Base-by-base conservation (phyloP, 2,113 vertebrate genomes). In the Cyanoliseus patagonus region DNA sequence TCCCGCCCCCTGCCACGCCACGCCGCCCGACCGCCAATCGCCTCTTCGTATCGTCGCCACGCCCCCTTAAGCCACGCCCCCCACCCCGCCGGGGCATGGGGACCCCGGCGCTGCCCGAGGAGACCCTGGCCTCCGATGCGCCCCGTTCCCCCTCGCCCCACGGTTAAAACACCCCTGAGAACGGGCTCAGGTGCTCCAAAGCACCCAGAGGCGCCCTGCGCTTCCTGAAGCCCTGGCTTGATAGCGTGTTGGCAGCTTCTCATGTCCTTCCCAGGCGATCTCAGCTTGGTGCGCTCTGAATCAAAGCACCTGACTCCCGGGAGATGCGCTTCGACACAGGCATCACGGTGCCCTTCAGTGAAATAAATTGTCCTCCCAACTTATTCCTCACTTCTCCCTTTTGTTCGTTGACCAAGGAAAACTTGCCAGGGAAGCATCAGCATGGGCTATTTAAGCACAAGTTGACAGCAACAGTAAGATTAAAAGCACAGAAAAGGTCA, bases 1-100 rank as follows among this genome's bases (percentile, higher is more conserved):
- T 92, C 94, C 92, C 95, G 84, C 95, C 75, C 74, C 89, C 92
- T 70, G 91, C 37, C 96, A 88, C 96, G 97, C 97, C 98, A 76
- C 87, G 24, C 92, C 80, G 14, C 13, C 88, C 47, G 17, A 53
- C 90, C 6, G 47, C 78, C 86, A 89, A 94, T 86, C 35, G 22
- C 25, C 19, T 16, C 42, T 10, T 77, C 19, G 67, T 37, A 7
- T 11, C 62, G 64, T 80, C 7, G 37, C 47, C 90, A 62, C 89
- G 73, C 95, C 91, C 77, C 16, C 47, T n/a, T 59, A n/a, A 30
- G 6, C 28, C 59, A 35, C 59, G 28, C 83, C 76, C 63, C n/a
- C 24, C 8, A 18, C 13, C 55, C 33, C 33, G 17, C 88, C 74
- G 6, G 33, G 35, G 80, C 55, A 59, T 13, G 33, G 55, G 33